These are phyloP conservation scores for Ectemnius cavifrons DNA, from an alignment of 2,888 invertebrate genomes.

Conservation along the genomic window DNA sequence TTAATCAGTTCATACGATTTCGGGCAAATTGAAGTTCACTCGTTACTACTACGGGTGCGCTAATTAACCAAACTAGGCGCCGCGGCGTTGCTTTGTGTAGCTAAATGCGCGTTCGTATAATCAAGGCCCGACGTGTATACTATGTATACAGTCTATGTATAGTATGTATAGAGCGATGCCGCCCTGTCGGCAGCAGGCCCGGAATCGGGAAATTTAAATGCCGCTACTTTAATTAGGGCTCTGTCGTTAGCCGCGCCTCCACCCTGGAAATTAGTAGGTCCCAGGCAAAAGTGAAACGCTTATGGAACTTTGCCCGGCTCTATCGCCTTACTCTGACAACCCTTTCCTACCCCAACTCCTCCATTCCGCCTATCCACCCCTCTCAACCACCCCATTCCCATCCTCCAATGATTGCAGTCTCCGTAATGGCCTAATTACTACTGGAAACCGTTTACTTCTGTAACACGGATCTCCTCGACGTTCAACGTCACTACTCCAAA, in stretches of 20 bases:
- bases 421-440: background rate
- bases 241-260: slow-evolving; percentile 23
- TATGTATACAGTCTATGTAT: background rate
- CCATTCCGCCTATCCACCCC: too few relatives aligned
- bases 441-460: background rate
- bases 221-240: slow-evolving; percentile 47
- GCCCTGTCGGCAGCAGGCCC: slow-evolving; percentile 31
- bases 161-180: background rate
- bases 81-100: slow-evolving; percentile 39
- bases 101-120: slow-evolving; percentile 36
- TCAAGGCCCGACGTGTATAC: slow-evolving; percentile 11
- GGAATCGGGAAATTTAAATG: slow-evolving; percentile 45
- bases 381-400: background rate
- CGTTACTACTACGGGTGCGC: slow-evolving; percentile 41
- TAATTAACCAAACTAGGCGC: slow-evolving; percentile 53
- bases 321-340: background rate
- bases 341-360: background rate
- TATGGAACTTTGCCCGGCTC: slow-evolving; percentile 15
- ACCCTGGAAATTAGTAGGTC: slow-evolving; percentile 34
- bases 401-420: background rate
- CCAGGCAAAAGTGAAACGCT: slow-evolving; percentile 19
- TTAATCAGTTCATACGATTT: slow-evolving; percentile 59
- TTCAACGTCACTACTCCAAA: too few relatives aligned
- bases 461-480: too few relatives aligned
- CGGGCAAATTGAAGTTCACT: slow-evolving; percentile 48